Evolutionary conservation across 2,113 vertebrate species (phyloP).

Genomic region (Alethe castanea): DNA sequence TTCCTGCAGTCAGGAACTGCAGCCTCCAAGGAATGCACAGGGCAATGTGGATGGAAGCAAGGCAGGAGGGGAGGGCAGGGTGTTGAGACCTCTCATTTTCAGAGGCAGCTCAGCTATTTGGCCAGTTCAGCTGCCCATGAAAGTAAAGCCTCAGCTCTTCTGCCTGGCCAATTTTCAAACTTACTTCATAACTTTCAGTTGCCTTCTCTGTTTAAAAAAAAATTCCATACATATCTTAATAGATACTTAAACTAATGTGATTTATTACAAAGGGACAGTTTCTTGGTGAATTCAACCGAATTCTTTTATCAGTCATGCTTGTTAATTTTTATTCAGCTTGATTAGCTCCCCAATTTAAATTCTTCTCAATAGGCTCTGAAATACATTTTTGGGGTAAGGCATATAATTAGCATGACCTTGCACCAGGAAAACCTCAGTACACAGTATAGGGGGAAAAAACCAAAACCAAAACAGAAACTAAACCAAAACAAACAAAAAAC

Average conservation of each 20-base stretch:
- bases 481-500: background rate
- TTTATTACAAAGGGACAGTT: background rate
- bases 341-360: background rate
- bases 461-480: background rate
- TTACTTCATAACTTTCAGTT: background rate
- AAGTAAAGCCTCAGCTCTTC: background rate
- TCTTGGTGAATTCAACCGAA: background rate
- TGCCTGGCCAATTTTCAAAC: background rate
- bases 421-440: background rate
- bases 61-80: background rate
- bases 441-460: background rate
- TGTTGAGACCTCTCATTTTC: background rate
- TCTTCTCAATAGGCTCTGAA: background rate
- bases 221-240: background rate
- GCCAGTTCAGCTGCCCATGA: background rate
- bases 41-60: background rate
- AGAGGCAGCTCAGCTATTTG: background rate
- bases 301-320: background rate
- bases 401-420: background rate
- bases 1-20: background rate
- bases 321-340: background rate
- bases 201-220: background rate
- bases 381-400: background rate
- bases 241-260: background rate
- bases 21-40: background rate